phyloP scores from a whole-genome alignment of 2,888 invertebrate species.

The Tuta absoluta region DNA sequence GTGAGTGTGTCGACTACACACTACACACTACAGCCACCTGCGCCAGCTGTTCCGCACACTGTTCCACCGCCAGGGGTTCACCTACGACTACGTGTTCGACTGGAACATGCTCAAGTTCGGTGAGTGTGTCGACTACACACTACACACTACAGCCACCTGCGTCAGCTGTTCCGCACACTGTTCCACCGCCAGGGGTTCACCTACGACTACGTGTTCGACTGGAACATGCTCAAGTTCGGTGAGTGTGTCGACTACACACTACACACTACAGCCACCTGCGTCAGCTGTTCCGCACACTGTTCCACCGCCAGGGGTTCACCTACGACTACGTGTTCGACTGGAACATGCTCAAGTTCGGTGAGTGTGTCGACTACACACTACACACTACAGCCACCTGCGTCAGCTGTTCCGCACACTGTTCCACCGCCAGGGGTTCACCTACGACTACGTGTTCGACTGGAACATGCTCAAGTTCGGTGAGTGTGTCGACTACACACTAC shows the following conservation, averaged over 20 bases:
- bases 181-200: slow-evolving; percentile 98
- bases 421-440: slow-evolving; percentile 97
- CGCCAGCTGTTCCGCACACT: slow-evolving; percentile 96
- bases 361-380: slow-evolving; percentile 46
- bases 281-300: slow-evolving; percentile 95
- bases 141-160: slow-evolving; percentile 94
- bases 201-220: slow-evolving; percentile 99
- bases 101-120: slow-evolving; percentile 99
- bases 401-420: slow-evolving; percentile 96
- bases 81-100: slow-evolving; percentile 99
- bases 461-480: slow-evolving; percentile 98
- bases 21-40: slow-evolving; percentile 95
- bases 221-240: slow-evolving; percentile 99
- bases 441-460: slow-evolving; percentile 99
- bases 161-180: slow-evolving; percentile 96
- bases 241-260: slow-evolving; percentile 49
- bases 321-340: slow-evolving; percentile 99
- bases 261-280: slow-evolving; percentile 97
- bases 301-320: slow-evolving; percentile 98
- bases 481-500: slow-evolving; percentile 63
- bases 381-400: slow-evolving; percentile 97
- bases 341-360: slow-evolving; percentile 98
- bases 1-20: too few species aligned
- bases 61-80: slow-evolving; percentile 98
- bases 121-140: slow-evolving; percentile 80